A percentile compares a stretch with the other conserved stretches of the same genome.
phyloP scores from a whole-genome alignment of 2,797 vertebrate species.

The Poeciliopsis paucimaculata region DNA sequence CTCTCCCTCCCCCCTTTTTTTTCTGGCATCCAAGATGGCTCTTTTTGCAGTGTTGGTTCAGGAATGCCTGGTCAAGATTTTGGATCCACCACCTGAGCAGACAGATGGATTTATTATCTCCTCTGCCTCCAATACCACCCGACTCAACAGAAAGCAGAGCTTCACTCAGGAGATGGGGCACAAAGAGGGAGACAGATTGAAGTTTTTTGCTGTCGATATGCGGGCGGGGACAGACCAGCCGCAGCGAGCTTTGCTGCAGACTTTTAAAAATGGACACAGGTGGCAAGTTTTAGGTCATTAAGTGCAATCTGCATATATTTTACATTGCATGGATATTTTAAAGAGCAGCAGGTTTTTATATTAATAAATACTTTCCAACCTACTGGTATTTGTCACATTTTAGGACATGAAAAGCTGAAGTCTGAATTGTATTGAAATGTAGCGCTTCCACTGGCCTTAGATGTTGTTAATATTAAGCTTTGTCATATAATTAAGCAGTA shows the following conservation, averaged over 20 bases:
- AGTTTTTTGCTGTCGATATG: constrained; percentile 49
- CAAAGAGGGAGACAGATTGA: constrained; percentile 47
- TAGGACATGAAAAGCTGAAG: background rate
- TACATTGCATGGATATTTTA: constrained; percentile 25
- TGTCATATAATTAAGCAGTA: background rate
- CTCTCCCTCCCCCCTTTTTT: background rate
- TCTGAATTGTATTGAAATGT: background rate
- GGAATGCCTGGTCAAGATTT: constrained; percentile 33
- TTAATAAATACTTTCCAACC: constrained; percentile 26
- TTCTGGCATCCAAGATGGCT: constrained; percentile 21
- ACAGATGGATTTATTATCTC: constrained; percentile 72
- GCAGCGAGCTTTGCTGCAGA: constrained; percentile 16
- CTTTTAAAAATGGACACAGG: constrained; percentile 38
- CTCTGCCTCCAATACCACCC: constrained; percentile 33
- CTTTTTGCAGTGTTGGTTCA: constrained; percentile 12
- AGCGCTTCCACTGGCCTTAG: constrained; percentile 13
- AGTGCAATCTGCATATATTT: constrained; percentile 46
- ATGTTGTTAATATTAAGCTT: constrained; percentile 11
- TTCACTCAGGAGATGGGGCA: constrained; percentile 54
- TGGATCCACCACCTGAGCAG: constrained; percentile 38
- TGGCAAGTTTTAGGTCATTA: constrained; percentile 44
- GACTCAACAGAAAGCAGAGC: constrained; percentile 57
- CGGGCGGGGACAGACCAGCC: constrained; percentile 15
- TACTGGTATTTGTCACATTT: constrained; percentile 27
- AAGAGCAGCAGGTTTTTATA: constrained; percentile 23